Base-by-base conservation (phyloP, 2,113 vertebrate genomes). In the Benthochromis sp. region DNA sequence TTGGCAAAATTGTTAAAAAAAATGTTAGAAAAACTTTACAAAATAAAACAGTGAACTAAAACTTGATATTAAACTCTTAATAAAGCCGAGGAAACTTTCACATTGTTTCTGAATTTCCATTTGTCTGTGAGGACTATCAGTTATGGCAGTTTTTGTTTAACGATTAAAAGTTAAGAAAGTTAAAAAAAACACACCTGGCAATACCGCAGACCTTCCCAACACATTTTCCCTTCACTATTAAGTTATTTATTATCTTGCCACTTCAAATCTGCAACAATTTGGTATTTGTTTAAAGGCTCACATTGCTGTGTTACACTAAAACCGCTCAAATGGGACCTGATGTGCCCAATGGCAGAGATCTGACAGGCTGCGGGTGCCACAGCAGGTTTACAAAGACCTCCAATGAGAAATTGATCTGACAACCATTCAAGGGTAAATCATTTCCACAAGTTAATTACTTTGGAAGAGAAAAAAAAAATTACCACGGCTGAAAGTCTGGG, bases 321-420 rank as follows among this genome's bases (percentile, higher is more conserved):
- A 54, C 47, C 82, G 50, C 61, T 94, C 61, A 76, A 84, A 90
- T 90, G 93, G 84, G 89, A 84, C 88, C 82, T 85, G 85, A 94
- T 88, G 92, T 87, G 89, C 82, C 88, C 90, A 85, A 86, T 92
- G 89, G 86, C 92, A 79, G 78, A 40, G 90, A 93, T 94, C 93
- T 92, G 94, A 93, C 93, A 89, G 88, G 88, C 90, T 54, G 88
- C 13, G 11, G 86, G 84, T 85, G 88, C 93, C 84, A 92, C 92
- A 85, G 89, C 92, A 90, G 89, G 90, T 92, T 92, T 91, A 94
- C 93, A 94, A 73, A 94, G 92, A 92, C 93, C 90, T 94, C 91
- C 86, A 71, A 94, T 94, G 94, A 95, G 94, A 94, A 95, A 96
- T 95, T 94, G 93, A 95, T 94, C 91, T 92, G 95, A 95, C 95